Conservation (phyloP, 2,113 vertebrate genomes). For the Sorex fumeus region DNA sequence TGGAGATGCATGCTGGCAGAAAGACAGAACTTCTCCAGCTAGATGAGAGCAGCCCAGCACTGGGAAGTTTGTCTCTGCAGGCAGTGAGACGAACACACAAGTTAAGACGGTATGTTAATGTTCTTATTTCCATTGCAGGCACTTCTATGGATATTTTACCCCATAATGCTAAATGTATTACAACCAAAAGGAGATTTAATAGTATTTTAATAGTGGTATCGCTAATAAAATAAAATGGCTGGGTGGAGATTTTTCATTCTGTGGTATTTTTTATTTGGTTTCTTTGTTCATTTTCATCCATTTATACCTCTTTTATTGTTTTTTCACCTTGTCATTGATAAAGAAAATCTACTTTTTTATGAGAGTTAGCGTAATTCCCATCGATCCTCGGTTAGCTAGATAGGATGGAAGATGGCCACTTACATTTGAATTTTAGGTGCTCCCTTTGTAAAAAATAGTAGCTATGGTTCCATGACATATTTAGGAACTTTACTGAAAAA, state of each 20-base stretch:
- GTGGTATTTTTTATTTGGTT: neutral
- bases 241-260: neutral
- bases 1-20: neutral
- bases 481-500: too few species aligned
- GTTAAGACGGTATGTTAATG: constrained; percentile 1
- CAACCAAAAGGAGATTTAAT: neutral
- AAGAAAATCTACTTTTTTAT: neutral
- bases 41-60: too few species aligned
- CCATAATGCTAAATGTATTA: neutral
- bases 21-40: neutral
- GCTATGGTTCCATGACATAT: too few species aligned
- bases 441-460: too few species aligned
- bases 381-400: neutral
- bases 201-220: neutral
- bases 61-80: too few species aligned
- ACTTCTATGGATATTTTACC: neutral
- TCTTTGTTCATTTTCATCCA: neutral
- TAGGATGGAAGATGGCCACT: neutral
- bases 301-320: neutral
- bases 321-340: neutral
- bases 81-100: neutral
- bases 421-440: neutral
- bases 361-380: neutral
- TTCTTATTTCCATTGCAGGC: neutral
- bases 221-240: neutral